A percentile compares a stretch with the other conserved stretches of the same genome.
Evolutionary conservation across 2,888 invertebrate genomes (phyloP).

Genomic region (Coremacera marginata): DNA sequence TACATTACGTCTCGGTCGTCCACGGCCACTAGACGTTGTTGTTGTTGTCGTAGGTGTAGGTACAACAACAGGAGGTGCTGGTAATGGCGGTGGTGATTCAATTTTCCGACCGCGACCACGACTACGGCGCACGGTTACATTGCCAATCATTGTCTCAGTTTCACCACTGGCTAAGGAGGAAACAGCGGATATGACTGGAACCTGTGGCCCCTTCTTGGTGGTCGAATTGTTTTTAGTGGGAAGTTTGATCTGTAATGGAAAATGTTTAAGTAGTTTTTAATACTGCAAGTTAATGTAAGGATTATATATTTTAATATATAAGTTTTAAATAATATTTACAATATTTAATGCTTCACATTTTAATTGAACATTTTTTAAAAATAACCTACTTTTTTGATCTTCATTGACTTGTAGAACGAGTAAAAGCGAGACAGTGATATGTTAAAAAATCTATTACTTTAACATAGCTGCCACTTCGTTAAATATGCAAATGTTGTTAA

Average conservation of each 20-base stretch:
- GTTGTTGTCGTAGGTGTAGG: constrained; percentile 39
- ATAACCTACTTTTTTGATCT: neutral
- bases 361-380: neutral
- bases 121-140: constrained; percentile 58
- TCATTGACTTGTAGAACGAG: neutral
- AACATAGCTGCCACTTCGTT: neutral
- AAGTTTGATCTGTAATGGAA: constrained; percentile 51
- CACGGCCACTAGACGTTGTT: constrained; percentile 47
- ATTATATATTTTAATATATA: neutral
- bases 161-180: constrained; percentile 75
- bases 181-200: constrained; percentile 81
- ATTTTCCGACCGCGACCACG: constrained; percentile 60
- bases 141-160: constrained; percentile 61
- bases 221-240: constrained; percentile 51
- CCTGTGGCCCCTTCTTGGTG: constrained; percentile 61
- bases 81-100: constrained; percentile 54
- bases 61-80: constrained; percentile 44
- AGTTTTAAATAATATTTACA: neutral
- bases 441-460: constrained; percentile 12
- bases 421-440: neutral
- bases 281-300: neutral
- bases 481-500: too few relatives aligned
- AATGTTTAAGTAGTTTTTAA: neutral
- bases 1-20: constrained; percentile 57
- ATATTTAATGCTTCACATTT: neutral